phyloP scores from a whole-genome alignment of 64 coral and sea anemone species.

The Acropora tenuis region DNA sequence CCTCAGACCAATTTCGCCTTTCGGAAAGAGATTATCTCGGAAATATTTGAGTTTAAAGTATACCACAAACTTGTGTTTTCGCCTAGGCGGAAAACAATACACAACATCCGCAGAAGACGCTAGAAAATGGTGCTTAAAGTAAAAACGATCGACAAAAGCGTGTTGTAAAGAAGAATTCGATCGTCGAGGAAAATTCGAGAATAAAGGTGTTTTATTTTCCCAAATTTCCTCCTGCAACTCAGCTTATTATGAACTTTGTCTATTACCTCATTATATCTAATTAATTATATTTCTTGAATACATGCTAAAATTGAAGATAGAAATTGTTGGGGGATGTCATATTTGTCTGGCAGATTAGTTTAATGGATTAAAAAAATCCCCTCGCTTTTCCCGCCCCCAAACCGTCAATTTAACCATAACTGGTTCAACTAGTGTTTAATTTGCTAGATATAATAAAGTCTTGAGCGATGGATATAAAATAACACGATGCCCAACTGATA shows the following conservation, averaged over 20 bases:
- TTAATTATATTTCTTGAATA: slow-evolving; percentile 18
- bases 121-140: background rate
- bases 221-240: background rate
- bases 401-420: background rate
- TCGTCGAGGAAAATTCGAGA: background rate
- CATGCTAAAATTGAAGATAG: background rate
- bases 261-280: slow-evolving; percentile 27
- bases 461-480: background rate
- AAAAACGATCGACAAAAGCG: background rate
- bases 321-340: background rate
- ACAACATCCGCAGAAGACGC: too few species aligned
- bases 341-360: background rate
- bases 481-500: background rate
- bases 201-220: background rate
- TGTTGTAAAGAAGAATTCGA: background rate
- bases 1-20: background rate
- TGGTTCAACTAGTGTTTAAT: background rate
- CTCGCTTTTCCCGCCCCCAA: background rate
- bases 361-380: background rate
- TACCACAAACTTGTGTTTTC: background rate
- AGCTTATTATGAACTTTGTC: slow-evolving; percentile 9
- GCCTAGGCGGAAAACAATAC: background rate
- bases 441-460: background rate
- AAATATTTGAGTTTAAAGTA: background rate
- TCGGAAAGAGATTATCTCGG: background rate